phyloP scores from a whole-genome alignment of 1,140 invertebrate species.

The Philotrypesis tridentata region DNA sequence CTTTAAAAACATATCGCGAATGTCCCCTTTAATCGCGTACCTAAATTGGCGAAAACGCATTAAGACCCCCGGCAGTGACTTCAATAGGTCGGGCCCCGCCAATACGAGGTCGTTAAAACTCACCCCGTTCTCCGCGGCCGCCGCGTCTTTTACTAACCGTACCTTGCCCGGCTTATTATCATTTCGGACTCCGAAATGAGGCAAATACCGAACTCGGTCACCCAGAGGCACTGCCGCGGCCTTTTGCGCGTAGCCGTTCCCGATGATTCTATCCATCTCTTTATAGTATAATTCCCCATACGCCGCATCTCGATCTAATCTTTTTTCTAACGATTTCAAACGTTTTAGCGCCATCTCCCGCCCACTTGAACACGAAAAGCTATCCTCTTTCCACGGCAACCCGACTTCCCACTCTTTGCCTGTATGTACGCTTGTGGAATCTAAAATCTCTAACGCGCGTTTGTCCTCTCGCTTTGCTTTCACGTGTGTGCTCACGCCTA shows the following conservation, averaged over 20 bases:
- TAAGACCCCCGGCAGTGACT: not conserved
- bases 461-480: too few relatives aligned
- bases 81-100: not conserved
- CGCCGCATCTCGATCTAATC: not conserved
- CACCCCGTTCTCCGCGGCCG: not conserved
- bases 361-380: not conserved
- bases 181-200: not conserved
- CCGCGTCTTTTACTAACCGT: too few relatives aligned
- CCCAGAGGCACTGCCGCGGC: too few relatives aligned
- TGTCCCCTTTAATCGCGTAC: too few relatives aligned
- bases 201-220: not conserved
- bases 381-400: not conserved
- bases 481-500: too few relatives aligned
- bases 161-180: too few relatives aligned
- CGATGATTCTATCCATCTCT: slow-evolving; percentile 4
- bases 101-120: slow-evolving; percentile 1
- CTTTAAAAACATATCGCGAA: too few relatives aligned
- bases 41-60: slow-evolving; percentile 4
- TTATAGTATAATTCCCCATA: not conserved
- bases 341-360: not conserved
- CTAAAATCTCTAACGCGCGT: not conserved
- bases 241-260: not conserved
- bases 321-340: not conserved
- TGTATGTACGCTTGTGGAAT: not conserved
- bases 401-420: not conserved